A percentile compares a stretch with the other conserved stretches of the same genome.
phyloP scores from a whole-genome alignment of 2,888 invertebrate species.

The Callosobruchus maculatus region DNA sequence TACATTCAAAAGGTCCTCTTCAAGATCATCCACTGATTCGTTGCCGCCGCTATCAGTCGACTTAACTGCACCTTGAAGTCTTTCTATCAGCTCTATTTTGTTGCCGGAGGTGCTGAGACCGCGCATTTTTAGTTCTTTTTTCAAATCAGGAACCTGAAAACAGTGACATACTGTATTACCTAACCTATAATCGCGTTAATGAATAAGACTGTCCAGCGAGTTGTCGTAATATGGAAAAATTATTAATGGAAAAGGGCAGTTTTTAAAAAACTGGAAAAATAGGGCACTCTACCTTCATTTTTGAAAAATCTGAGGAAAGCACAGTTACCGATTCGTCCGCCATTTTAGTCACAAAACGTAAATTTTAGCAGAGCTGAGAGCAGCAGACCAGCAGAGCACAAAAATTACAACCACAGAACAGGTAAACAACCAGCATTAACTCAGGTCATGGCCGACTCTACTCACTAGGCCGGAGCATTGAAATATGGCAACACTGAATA shows the following conservation, averaged over 20 bases:
- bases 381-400: too few relatives aligned
- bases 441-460: too few relatives aligned
- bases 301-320: constrained; percentile 32
- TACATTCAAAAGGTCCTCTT: constrained; percentile 57
- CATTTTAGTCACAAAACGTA: constrained; percentile 24
- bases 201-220: not conserved
- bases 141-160: constrained; percentile 77
- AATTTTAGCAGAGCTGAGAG: too few relatives aligned
- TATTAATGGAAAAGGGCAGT: too few relatives aligned
- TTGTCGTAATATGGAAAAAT: too few relatives aligned
- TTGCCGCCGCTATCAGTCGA: constrained; percentile 33
- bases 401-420: too few relatives aligned
- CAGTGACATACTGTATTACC: constrained; percentile 11
- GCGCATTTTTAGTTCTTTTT: constrained; percentile 75
- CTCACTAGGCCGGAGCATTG: too few relatives aligned
- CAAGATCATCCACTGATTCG: constrained; percentile 53
- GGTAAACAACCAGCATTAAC: too few relatives aligned
- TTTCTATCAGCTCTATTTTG: constrained; percentile 75
- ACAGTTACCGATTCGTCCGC: constrained; percentile 29
- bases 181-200: constrained; percentile 10
- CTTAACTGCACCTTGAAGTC: constrained; percentile 63
- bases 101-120: constrained; percentile 73
- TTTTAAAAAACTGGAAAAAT: too few relatives aligned
- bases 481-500: too few relatives aligned
- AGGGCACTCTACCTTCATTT: constrained; percentile 36